Evolutionary conservation across 2,797 vertebrate species (phyloP).

Genomic region (Tachyglossus aculeatus): DNA sequence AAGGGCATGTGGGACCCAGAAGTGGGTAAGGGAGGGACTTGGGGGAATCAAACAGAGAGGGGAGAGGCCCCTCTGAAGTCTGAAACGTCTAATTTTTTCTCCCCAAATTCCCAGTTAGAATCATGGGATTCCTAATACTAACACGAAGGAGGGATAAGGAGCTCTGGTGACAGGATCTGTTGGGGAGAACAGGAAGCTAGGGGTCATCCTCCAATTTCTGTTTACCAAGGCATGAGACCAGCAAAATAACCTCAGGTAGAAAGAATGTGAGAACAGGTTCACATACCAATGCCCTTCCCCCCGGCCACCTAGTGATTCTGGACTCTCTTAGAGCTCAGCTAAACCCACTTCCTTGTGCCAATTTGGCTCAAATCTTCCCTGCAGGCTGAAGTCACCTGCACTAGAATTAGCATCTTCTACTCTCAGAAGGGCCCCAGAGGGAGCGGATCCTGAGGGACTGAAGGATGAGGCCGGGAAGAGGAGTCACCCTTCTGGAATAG

Average conservation of each 20-base stretch:
- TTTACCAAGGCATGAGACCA: too few species aligned
- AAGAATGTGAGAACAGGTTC: too few species aligned
- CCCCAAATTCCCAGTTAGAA: too few species aligned
- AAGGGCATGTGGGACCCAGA: neutral
- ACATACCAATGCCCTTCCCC: too few species aligned
- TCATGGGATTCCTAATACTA: neutral
- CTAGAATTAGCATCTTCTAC: neutral
- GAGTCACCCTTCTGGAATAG: neutral
- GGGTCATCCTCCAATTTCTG: neutral
- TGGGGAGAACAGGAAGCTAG: neutral
- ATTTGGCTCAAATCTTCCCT: neutral
- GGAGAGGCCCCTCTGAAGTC: too few species aligned
- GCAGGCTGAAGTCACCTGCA: neutral
- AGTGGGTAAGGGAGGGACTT: neutral
- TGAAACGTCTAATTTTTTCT: too few species aligned
- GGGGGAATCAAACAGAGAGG: neutral
- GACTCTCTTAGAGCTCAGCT: neutral
- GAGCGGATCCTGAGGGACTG: neutral
- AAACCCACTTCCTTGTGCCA: neutral
- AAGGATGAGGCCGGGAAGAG: slow-evolving; percentile 14
- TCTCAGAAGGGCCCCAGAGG: slow-evolving; percentile 2
- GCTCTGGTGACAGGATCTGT: neutral
- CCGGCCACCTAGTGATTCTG: too few species aligned
- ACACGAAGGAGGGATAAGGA: neutral
- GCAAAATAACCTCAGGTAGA: too few species aligned